Base-by-base conservation (phyloP, 2,797 vertebrate species). In the Pseudopleuronectes americanus region DNA sequence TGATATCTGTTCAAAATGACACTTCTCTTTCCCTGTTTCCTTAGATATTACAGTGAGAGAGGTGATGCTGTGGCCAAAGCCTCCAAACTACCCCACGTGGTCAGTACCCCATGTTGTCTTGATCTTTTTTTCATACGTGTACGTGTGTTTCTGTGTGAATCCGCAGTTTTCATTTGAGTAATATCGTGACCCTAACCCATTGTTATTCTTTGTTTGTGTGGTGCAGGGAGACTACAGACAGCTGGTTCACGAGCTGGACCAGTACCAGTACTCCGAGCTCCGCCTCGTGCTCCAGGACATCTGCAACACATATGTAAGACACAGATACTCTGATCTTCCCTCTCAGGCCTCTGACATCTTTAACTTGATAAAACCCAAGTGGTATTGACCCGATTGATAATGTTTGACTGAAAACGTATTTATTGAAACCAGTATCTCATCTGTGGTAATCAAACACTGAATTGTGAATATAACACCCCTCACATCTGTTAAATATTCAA, bases 61-160 rank as follows among this genome's bases (percentile, higher is more conserved):
- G 96, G 96, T 0, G 96, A 98, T 1, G 96, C 96, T 2, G 96
- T 97, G 24, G 88, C 95, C 68, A 97, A 98, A 89, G 96, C 96
- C 64, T 90, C 96, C 69, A 98, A 97, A 84, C 92, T 92, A 48
- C 74, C 94, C 19, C 96, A 98, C 2, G 96, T 97, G 96, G 96
- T 98, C 81, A 92, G 96, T 94, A 71, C 64, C 43, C 24, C 4
- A 3, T 9, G 13, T 23, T 52, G 22, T 53, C 21, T 45, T 17
- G 4, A 48, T 31, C 28, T 2, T 7, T 8, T 31, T 31, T 31
- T 31, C 7, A 8, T 31, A 31, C 28, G 28, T 31, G 28, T 28
- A 6, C 4, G 6, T 28, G 7, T 31, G 28, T 31, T 31, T 31
- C 28, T 31, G 7, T 31, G 28, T 31, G 28, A n/a, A n/a, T n/a